Conservation (phyloP, 2,888 invertebrate species). For the Drosophila koepferae region DNA sequence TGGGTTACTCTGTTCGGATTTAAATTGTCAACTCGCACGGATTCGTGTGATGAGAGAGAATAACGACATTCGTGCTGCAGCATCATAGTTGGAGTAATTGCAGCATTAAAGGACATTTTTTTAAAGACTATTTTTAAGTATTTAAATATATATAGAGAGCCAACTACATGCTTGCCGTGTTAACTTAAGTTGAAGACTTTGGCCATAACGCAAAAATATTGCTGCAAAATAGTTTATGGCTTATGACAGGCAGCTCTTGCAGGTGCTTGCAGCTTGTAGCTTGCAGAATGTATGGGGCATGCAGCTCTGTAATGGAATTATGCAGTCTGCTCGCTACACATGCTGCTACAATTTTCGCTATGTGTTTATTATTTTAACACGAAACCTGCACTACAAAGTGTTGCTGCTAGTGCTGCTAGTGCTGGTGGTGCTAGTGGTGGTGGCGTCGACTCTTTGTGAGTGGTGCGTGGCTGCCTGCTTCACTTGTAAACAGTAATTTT, state of each 20-base stretch:
- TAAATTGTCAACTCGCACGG: background rate
- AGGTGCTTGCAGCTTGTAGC: background rate
- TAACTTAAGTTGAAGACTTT: conserved; percentile 44
- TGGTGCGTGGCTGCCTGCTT: conserved; percentile 43
- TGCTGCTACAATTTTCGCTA: conserved; percentile 73
- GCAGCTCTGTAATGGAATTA: conserved; percentile 72
- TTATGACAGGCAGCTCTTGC: conserved; percentile 22
- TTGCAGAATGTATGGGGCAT: conserved; percentile 5
- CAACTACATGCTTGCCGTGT: conserved; percentile 51
- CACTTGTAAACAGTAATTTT: conserved; percentile 80
- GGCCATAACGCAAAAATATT: conserved; percentile 62
- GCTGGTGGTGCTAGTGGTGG: conserved; percentile 6
- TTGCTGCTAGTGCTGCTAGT: background rate
- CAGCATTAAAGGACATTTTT: background rate
- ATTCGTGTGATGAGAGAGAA: background rate
- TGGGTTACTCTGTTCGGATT: conserved; percentile 4
- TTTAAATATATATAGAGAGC: background rate
- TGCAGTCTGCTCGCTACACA: conserved; percentile 54
- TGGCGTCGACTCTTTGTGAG: conserved; percentile 17
- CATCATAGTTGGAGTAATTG: background rate
- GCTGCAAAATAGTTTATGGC: conserved; percentile 72
- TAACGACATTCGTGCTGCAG: background rate
- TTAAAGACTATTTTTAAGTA: background rate
- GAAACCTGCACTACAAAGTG: conserved; percentile 70
- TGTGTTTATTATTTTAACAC: conserved; percentile 81